Percentiles rank a stretch among this genome's conserved stretches.
Evolutionary conservation across 2,113 vertebrate species (phyloP).

Genomic region (Boulengeromyrus knoepffleri): DNA sequence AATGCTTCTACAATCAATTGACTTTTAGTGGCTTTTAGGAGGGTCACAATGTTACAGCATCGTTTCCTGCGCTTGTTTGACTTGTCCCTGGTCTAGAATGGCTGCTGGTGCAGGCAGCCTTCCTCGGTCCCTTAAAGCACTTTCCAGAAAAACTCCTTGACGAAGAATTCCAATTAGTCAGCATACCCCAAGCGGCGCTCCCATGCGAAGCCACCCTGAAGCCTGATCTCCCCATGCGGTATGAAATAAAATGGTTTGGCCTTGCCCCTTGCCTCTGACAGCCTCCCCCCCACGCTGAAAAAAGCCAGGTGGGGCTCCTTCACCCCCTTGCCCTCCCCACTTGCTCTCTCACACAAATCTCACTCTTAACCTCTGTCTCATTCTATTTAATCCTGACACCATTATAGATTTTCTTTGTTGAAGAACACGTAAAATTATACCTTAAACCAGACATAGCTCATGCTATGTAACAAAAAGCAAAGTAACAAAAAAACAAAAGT

Average conservation of each 20-base stretch:
- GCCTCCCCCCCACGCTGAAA: not conserved
- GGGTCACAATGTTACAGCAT: constrained; percentile 54
- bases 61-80: constrained; percentile 54
- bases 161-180: constrained; percentile 12
- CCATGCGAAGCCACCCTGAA: constrained; percentile 10
- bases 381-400: not conserved
- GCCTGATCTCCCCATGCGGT: not conserved
- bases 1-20: not conserved
- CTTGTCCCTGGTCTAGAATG: constrained; percentile 30
- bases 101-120: no score
- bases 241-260: constrained; percentile 12
- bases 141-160: not conserved
- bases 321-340: constrained; percentile 12
- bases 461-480: not conserved
- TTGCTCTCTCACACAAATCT: constrained; percentile 5
- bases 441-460: not conserved
- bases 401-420: not conserved
- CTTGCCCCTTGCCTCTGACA: constrained; percentile 26
- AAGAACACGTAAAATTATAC: not conserved
- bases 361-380: constrained; percentile 10
- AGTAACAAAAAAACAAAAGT: no score
- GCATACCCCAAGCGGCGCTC: not conserved
- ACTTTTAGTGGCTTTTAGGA: constrained; percentile 15
- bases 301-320: constrained; percentile 15
- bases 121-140: not conserved